Conservation (phyloP, 2,888 invertebrate genomes). For the Tortrix viridana region DNA sequence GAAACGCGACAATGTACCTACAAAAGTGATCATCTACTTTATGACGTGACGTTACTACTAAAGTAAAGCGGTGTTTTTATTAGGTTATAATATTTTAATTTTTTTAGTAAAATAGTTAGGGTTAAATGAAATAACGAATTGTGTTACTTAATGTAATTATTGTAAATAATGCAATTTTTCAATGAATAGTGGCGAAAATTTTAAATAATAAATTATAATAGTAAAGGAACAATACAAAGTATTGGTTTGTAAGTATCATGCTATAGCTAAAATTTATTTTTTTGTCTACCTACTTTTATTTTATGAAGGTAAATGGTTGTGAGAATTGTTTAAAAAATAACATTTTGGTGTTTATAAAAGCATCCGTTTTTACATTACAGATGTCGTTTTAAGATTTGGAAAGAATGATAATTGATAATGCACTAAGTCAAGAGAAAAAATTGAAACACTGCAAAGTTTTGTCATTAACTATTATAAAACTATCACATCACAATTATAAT, state of each 20-base stretch:
- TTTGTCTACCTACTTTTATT: conserved; percentile 10
- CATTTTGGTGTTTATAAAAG: conserved; percentile 12
- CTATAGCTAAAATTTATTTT: conserved; percentile 3
- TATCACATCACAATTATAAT: too few species aligned
- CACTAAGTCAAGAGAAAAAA: conserved; percentile 29
- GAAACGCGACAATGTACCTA: too few species aligned
- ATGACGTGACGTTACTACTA: conserved; percentile 3
- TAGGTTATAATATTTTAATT: conserved; percentile 36
- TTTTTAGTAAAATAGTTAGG: conserved; percentile 54
- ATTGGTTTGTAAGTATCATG: conserved; percentile 32
- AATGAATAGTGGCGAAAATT: conserved; percentile 41
- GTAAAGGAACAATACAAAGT: conserved; percentile 36
- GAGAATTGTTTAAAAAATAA: conserved; percentile 53
- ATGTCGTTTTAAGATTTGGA: too few species aligned
- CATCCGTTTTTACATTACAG: too few species aligned
- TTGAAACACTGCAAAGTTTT: conserved; percentile 46
- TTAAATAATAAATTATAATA: conserved; percentile 25
- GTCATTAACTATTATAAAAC: too few species aligned
- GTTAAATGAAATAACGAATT: conserved; percentile 53
- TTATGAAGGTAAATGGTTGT: conserved; percentile 66
- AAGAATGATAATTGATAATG: not conserved
- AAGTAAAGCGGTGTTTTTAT: conserved; percentile 26
- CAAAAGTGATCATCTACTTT: too few species aligned
- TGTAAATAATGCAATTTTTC: conserved; percentile 60
- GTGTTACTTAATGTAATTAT: conserved; percentile 52